Conservation (phyloP, 1,140 invertebrate genomes). For the Drosophila bocqueti region DNA sequence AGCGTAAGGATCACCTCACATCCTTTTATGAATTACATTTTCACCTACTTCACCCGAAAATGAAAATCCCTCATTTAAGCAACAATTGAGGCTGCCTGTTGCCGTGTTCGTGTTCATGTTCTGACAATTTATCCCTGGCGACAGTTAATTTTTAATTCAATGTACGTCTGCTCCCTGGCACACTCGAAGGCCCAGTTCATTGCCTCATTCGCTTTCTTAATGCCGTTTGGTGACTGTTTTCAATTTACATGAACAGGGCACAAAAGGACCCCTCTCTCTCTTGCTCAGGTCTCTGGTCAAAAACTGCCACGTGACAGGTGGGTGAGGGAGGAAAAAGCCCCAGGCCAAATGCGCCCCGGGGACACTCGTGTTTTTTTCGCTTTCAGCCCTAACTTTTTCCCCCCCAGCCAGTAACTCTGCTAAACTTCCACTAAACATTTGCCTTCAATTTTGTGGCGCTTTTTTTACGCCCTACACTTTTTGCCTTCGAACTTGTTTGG, state of each 20-base stretch:
- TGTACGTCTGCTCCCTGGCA: constrained; percentile 46
- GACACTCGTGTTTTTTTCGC: constrained; percentile 52
- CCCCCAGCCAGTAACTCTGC: constrained; percentile 32
- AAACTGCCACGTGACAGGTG: constrained; percentile 72
- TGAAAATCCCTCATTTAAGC: constrained; percentile 17
- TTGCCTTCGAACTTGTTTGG: constrained; percentile 53
- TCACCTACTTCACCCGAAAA: constrained; percentile 9
- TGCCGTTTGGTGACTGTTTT: constrained; percentile 75
- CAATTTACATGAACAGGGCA: constrained; percentile 70
- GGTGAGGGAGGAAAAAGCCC: constrained; percentile 28
- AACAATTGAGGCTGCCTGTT: constrained; percentile 18
- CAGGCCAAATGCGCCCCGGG: constrained; percentile 62
- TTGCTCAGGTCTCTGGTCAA: constrained; percentile 17
- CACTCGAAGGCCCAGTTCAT: constrained; percentile 53
- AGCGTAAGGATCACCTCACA: background rate
- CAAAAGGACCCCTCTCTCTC: constrained; percentile 44
- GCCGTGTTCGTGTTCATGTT: constrained; percentile 32
- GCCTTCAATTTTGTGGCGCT: constrained; percentile 64
- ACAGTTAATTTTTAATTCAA: constrained; percentile 82
- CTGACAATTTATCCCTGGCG: constrained; percentile 66
- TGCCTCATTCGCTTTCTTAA: constrained; percentile 67
- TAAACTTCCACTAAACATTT: constrained; percentile 73
- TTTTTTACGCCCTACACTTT: constrained; percentile 32
- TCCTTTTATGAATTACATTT: constrained; percentile 12
- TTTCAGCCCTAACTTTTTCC: constrained; percentile 36